A percentile compares a stretch with the other conserved stretches of the same genome.
These are phyloP conservation scores for Rhipidura dahli DNA, from an alignment of 2,113 vertebrate genomes.

Conservation along the genomic window DNA sequence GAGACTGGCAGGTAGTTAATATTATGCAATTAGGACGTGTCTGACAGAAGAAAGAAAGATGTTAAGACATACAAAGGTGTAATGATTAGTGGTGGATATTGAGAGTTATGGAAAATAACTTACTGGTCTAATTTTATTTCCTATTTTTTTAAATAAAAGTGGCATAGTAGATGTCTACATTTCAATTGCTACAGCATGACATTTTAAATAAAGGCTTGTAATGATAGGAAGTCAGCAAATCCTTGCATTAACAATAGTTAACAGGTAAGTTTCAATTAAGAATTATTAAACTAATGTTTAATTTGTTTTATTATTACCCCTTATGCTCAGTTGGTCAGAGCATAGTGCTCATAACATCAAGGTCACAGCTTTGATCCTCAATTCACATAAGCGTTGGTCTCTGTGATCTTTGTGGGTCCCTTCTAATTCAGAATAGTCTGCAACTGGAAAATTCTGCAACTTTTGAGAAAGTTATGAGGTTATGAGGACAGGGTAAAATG, in stretches of 20 bases:
- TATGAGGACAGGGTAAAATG: not conserved
- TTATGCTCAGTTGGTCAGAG: not conserved
- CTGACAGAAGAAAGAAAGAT: not conserved
- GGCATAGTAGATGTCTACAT: not conserved
- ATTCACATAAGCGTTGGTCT: not conserved
- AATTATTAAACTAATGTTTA: not conserved
- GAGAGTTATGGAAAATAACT: not conserved
- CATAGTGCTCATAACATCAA: not conserved
- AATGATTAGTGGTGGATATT: not conserved
- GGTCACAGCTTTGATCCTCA: accelerated
- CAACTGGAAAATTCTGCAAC: not conserved
- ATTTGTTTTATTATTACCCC: not conserved
- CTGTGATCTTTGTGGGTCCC: not conserved
- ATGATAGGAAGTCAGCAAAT: not conserved
- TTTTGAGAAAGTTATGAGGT: not conserved
- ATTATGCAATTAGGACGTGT: not conserved
- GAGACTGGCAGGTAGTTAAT: not conserved
- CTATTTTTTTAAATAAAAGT: not conserved
- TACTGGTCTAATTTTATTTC: not conserved
- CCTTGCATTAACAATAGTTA: not conserved
- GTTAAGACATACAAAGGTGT: not conserved
- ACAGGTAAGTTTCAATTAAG: not conserved
- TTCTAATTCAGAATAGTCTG: not conserved
- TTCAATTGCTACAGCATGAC: not conserved
- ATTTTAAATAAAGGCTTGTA: not conserved